These are phyloP conservation scores for Patiria pectinifera DNA, from an alignment of 53 echinoderm and acorn worm species.

Conservation along the genomic window DNA sequence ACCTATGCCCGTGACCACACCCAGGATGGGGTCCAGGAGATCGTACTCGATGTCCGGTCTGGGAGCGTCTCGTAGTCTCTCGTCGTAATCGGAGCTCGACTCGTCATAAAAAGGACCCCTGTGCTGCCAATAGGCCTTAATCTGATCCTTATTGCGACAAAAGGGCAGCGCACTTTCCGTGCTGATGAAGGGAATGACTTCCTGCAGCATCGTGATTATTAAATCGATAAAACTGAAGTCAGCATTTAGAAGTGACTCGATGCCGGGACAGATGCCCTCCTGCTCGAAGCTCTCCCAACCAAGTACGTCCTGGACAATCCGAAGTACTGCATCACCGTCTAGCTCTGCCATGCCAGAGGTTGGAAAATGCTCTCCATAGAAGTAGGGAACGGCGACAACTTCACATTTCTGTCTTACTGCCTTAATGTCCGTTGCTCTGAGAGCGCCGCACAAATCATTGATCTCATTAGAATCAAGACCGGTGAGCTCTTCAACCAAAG, in stretches of 20 bases:
- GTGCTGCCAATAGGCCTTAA: constrained; percentile 7
- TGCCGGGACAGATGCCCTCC: constrained; percentile 49
- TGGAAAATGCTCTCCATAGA: constrained; percentile 58
- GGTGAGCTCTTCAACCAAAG: background rate
- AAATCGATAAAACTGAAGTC: constrained; percentile 45
- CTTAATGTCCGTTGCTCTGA: constrained; percentile 1
- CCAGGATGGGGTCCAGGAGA: constrained; percentile 59
- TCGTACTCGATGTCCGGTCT: constrained; percentile 4
- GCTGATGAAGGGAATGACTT: constrained; percentile 14
- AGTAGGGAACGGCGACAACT: constrained; percentile 38
- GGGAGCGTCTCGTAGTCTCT: background rate
- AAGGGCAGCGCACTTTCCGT: constrained; percentile 48
- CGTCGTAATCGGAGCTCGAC: constrained; percentile 1
- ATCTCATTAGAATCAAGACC: constrained; percentile 2
- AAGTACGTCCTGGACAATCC: constrained; percentile 23
- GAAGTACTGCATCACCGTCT: constrained; percentile 7
- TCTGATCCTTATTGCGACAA: constrained; percentile 44
- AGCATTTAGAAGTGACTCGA: constrained; percentile 40
- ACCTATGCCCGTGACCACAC: constrained; percentile 71
- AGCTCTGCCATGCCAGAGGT: constrained; percentile 30
- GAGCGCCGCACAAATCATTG: background rate
- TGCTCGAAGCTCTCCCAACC: constrained; percentile 43
- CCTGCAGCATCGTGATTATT: background rate
- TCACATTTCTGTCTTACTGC: constrained; percentile 50
- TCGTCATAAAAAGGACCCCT: background rate